These are phyloP conservation scores for Spizaetus ornatus DNA, from an alignment of 2,113 vertebrate genomes.

Conservation along the genomic window DNA sequence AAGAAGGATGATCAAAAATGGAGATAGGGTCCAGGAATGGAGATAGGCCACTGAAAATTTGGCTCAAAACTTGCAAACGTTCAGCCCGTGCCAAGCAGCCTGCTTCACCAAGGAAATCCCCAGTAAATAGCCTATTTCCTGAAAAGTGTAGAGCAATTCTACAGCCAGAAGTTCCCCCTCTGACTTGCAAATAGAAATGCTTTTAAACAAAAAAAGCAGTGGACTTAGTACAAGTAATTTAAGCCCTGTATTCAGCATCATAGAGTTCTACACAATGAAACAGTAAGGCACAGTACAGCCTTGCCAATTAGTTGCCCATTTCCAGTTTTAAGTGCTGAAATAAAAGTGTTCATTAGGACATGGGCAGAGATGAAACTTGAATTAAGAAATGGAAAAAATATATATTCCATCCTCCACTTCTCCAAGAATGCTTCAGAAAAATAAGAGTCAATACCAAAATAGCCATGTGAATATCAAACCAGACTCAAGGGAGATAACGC, in stretches of 20 bases:
- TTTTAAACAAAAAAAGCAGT: background rate
- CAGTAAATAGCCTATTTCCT: constrained; percentile 23
- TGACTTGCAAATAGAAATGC: background rate
- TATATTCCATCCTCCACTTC: background rate
- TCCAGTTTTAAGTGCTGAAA: background rate
- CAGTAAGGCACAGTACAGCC: background rate
- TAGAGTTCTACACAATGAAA: background rate
- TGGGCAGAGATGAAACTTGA: background rate
- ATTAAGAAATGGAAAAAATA: background rate
- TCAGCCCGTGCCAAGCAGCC: background rate
- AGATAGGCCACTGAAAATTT: background rate
- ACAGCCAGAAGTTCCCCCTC: background rate
- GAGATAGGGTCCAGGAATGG: background rate
- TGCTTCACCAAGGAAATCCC: constrained; percentile 12
- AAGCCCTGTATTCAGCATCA: background rate
- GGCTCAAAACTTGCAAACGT: background rate
- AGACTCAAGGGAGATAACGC: background rate
- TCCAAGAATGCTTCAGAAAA: background rate
- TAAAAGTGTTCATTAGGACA: background rate
- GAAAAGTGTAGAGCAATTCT: background rate
- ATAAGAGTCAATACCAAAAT: background rate
- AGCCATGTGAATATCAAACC: background rate
- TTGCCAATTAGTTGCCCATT: background rate
- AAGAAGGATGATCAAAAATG: background rate
- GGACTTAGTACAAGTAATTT: background rate